Evolutionary conservation across 1,140 invertebrate species (phyloP).

Genomic region (Nasonia giraulti): DNA sequence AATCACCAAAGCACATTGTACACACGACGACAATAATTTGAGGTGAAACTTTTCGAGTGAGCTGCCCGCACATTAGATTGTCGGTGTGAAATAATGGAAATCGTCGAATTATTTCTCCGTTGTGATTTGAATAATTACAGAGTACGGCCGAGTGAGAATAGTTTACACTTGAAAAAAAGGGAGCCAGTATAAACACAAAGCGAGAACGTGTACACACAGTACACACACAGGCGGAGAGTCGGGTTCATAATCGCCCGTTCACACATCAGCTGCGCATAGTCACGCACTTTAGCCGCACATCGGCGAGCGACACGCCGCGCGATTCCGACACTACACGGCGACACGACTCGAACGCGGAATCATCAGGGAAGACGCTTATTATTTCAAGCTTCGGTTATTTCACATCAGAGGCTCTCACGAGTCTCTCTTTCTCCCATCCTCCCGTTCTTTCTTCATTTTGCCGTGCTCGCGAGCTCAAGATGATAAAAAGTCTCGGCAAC

Average conservation of each 20-base stretch:
- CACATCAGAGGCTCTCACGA: constrained; percentile 23
- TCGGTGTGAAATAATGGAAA: constrained; percentile 51
- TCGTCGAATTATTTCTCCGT: constrained; percentile 36
- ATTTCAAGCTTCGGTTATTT: constrained; percentile 65
- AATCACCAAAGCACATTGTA: not conserved
- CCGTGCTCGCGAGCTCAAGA: not conserved
- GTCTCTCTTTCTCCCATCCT: not conserved
- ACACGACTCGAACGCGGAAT: constrained; percentile 62
- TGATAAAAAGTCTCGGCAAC: not conserved
- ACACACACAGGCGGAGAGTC: not conserved
- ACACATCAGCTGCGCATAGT: constrained; percentile 61
- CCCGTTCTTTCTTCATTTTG: not conserved
- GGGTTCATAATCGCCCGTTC: constrained; percentile 53
- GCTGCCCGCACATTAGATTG: not conserved
- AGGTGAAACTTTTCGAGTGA: not conserved
- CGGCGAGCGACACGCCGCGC: constrained; percentile 38
- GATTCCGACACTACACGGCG: constrained; percentile 33
- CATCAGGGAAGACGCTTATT: constrained; percentile 63
- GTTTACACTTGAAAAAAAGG: constrained; percentile 38
- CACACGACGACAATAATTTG: not conserved
- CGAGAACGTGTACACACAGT: not conserved
- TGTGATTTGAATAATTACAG: constrained; percentile 48
- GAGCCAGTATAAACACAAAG: constrained; percentile 21
- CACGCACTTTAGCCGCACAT: constrained; percentile 9
- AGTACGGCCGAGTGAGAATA: constrained; percentile 7